Evolutionary conservation across 1,140 invertebrate genomes (phyloP).

Genomic region (Triops longicaudatus): DNA sequence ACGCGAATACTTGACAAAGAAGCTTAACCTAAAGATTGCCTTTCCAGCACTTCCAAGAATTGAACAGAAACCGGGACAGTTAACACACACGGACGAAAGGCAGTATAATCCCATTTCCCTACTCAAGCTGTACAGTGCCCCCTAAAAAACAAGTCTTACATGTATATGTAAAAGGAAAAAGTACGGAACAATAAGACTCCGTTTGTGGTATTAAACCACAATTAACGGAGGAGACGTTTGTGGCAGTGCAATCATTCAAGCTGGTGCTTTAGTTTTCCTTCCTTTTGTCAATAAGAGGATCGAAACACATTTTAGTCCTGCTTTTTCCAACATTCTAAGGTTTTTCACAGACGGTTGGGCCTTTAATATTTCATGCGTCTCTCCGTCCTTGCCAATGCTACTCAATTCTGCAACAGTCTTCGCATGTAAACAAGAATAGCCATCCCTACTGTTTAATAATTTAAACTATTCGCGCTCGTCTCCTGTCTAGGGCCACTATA

Average conservation of each 20-base stretch:
- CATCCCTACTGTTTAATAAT: neutral
- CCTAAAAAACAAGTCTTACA: neutral
- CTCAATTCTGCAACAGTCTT: neutral
- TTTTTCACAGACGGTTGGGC: neutral
- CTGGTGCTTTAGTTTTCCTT: neutral
- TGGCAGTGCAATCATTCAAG: no score
- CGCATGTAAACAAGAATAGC: neutral
- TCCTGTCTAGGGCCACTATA: neutral
- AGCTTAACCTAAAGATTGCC: neutral
- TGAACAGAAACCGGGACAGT: neutral
- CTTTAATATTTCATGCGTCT: neutral
- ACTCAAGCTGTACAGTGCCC: neutral
- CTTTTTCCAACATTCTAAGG: no score
- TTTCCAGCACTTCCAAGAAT: neutral
- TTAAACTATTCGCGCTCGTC: neutral
- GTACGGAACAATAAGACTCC: neutral
- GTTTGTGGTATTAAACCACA: conserved; percentile 19
- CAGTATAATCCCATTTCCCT: neutral
- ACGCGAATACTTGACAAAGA: neutral
- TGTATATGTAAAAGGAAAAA: neutral
- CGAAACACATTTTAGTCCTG: neutral
- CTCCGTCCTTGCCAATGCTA: neutral
- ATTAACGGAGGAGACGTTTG: conserved; percentile 8
- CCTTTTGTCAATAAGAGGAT: neutral
- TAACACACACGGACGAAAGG: neutral